These are phyloP conservation scores for Apotomis turbidana DNA, from an alignment of 2,888 invertebrate genomes.

Conservation along the genomic window DNA sequence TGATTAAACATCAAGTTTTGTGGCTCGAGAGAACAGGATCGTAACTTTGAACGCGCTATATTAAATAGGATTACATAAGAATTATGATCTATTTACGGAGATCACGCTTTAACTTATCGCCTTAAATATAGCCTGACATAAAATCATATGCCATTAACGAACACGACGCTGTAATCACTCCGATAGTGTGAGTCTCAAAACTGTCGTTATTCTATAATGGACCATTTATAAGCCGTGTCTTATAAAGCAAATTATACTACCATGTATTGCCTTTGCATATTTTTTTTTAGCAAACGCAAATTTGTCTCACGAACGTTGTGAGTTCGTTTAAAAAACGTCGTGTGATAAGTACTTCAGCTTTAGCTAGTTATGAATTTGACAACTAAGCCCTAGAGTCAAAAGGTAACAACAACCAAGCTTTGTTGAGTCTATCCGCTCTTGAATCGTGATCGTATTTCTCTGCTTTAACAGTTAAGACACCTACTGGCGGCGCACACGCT, in stretches of 20 bases:
- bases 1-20: not conserved
- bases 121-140: conserved; percentile 10
- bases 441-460: conserved; percentile 20
- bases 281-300: too few relatives aligned
- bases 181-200: conserved; percentile 3
- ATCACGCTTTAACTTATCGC: conserved; percentile 1
- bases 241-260: not conserved
- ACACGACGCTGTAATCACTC: conserved; percentile 15
- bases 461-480: conserved; percentile 21
- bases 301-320: too few relatives aligned
- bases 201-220: conserved; percentile 13
- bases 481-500: conserved; percentile 22
- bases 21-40: not conserved
- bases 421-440: not conserved
- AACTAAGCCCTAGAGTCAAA: not conserved
- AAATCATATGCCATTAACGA: conserved; percentile 11
- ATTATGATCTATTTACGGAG: conserved; percentile 13
- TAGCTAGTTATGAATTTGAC: not conserved
- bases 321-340: too few relatives aligned
- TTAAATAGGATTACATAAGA: conserved; percentile 11
- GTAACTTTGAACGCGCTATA: not conserved
- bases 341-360: not conserved
- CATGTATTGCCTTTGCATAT: not conserved
- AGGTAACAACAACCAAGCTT: not conserved
- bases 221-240: conserved; percentile 2